Evolutionary conservation across 2,888 invertebrate species (phyloP).

Genomic region (Acrobasis consociella): DNA sequence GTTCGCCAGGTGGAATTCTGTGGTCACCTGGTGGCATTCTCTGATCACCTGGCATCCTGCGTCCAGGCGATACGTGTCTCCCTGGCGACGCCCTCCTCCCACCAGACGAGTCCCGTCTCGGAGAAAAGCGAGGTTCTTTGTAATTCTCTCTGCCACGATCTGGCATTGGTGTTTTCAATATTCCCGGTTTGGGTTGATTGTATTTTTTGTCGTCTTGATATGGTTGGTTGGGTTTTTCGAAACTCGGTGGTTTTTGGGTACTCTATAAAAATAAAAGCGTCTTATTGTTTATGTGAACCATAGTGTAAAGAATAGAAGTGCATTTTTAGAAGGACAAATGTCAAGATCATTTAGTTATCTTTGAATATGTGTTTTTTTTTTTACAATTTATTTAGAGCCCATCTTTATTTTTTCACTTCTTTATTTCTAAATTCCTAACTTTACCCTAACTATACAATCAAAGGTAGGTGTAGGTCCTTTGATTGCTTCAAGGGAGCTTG

Average conservation of each 20-base stretch:
- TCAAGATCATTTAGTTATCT: too few species aligned
- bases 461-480: too few species aligned
- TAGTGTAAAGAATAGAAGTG: too few species aligned
- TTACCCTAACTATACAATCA: too few species aligned
- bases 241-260: slow-evolving; percentile 35
- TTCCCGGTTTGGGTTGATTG: slow-evolving; percentile 30
- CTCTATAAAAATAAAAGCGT: slow-evolving; percentile 27
- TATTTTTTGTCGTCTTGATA: slow-evolving; percentile 44
- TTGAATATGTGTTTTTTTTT: too few species aligned
- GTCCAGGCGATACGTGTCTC: neutral
- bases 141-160: slow-evolving; percentile 26
- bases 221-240: slow-evolving; percentile 24
- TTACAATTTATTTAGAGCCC: too few species aligned
- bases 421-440: too few species aligned
- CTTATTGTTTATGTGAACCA: neutral
- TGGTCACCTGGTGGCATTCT: slow-evolving; percentile 7
- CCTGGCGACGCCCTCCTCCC: slow-evolving; percentile 16
- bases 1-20: neutral
- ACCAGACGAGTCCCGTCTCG: neutral
- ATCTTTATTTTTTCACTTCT: too few species aligned
- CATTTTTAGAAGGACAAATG: too few species aligned
- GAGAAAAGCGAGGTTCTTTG: slow-evolving; percentile 25
- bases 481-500: too few species aligned
- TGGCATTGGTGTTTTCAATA: slow-evolving; percentile 6
- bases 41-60: slow-evolving; percentile 13